These are phyloP conservation scores for Montipora foliosa DNA, from an alignment of 64 coral and sea anemone species.

Conservation along the genomic window DNA sequence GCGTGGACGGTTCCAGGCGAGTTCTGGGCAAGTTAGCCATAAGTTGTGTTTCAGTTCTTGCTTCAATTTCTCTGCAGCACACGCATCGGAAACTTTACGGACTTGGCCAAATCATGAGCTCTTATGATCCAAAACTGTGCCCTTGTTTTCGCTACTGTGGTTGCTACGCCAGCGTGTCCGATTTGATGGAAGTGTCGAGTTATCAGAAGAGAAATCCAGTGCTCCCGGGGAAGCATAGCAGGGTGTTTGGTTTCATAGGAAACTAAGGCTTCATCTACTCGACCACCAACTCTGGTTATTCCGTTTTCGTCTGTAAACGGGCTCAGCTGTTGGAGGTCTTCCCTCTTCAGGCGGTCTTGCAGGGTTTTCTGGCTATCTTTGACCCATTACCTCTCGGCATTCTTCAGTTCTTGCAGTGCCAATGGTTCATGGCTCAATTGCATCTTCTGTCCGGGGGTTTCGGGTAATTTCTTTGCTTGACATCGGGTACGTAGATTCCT, in stretches of 20 bases:
- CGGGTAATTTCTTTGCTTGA: slow-evolving; percentile 3
- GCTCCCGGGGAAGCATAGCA: slow-evolving; percentile 30
- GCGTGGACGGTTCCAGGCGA: slow-evolving; percentile 49
- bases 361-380: slow-evolving; percentile 16
- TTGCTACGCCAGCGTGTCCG: slow-evolving; percentile 52
- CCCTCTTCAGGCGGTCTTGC: slow-evolving; percentile 25
- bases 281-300: not conserved
- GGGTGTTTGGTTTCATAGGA: slow-evolving; percentile 67
- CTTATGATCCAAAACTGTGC: slow-evolving; percentile 71
- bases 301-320: slow-evolving; percentile 9
- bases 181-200: slow-evolving; percentile 50
- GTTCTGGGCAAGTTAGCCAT: slow-evolving; percentile 62
- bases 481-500: not conserved
- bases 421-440: slow-evolving; percentile 15
- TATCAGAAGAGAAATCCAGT: slow-evolving; percentile 54
- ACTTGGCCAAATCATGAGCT: slow-evolving; percentile 50
- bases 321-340: slow-evolving; percentile 24
- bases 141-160: slow-evolving; percentile 46
- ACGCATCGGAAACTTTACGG: slow-evolving; percentile 35
- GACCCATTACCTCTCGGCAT: slow-evolving; percentile 38
- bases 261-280: slow-evolving; percentile 57
- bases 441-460: not conserved
- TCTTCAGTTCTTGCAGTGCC: slow-evolving; percentile 22
- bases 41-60: slow-evolving; percentile 29
- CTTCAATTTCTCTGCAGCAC: slow-evolving; percentile 45